Conservation (phyloP, 2,113 vertebrate genomes). For the Sinocyclocheilus anshuiensis region DNA sequence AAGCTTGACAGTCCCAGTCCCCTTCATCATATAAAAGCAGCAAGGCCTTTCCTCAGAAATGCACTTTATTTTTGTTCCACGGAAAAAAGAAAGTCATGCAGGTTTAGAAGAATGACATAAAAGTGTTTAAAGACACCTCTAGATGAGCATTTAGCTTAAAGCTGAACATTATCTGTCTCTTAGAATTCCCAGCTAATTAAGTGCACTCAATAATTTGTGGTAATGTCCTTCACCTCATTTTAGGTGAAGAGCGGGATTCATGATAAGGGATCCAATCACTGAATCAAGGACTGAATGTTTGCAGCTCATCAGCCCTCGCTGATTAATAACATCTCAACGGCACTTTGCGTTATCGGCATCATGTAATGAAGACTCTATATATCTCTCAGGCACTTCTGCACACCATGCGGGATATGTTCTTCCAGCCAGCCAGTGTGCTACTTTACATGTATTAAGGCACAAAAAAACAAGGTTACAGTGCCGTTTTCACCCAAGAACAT, state of each 20-base stretch:
- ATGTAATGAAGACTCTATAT: conserved; percentile 25
- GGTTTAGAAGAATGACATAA: neutral
- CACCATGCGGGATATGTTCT: neutral
- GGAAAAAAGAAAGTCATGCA: neutral
- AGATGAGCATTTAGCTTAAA: neutral
- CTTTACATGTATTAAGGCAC: neutral
- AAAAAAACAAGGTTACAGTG: neutral
- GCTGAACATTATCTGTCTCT: neutral
- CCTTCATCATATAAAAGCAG: neutral
- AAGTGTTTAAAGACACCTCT: neutral
- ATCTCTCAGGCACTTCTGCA: neutral
- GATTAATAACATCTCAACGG: conserved; percentile 32
- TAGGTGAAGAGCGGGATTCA: conserved; percentile 25
- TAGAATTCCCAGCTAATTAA: conserved; percentile 17
- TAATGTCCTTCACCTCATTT: conserved; percentile 35
- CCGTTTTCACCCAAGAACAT: neutral
- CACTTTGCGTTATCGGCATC: neutral
- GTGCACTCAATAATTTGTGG: conserved; percentile 26
- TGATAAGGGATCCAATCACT: conserved; percentile 34
- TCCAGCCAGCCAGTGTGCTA: neutral
- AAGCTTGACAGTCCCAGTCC: neutral
- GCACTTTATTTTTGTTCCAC: neutral
- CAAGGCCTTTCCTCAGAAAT: neutral
- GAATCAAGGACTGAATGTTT: conserved; percentile 21
- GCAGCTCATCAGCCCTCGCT: conserved; percentile 36